Evolutionary conservation across 2,113 vertebrate species (phyloP).

Genomic region (Stegostoma tigrinum): DNA sequence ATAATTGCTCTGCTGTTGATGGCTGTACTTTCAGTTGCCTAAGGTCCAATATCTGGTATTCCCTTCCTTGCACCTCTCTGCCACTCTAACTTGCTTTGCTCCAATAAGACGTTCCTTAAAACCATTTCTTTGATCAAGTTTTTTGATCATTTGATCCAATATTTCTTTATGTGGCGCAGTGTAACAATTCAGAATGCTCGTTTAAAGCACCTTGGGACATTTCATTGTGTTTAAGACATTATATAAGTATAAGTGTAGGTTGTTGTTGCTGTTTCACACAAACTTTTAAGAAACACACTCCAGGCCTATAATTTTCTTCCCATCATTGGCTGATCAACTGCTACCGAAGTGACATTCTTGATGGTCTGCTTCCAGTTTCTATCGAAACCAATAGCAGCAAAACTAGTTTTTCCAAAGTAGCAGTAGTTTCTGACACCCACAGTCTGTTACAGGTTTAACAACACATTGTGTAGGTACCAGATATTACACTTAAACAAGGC

Average conservation of each 20-base stretch:
- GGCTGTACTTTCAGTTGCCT: no score
- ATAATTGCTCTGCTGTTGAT: no score
- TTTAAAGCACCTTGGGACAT: no score
- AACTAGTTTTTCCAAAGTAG: background rate
- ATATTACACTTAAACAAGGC: background rate
- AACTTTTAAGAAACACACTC: background rate
- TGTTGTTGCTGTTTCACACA: background rate
- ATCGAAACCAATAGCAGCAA: background rate
- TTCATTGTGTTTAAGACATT: no score
- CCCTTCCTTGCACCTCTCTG: no score
- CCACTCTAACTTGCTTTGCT: background rate
- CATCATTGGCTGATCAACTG: background rate
- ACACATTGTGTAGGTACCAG: background rate
- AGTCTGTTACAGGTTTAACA: background rate
- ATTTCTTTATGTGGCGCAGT: background rate
- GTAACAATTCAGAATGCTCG: no score
- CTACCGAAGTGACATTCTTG: background rate
- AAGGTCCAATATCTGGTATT: no score
- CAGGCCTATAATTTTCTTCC: background rate
- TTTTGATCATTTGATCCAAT: background rate
- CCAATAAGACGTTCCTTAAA: background rate
- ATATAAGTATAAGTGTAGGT: no score
- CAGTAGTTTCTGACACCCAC: background rate
- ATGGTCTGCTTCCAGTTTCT: conserved; percentile 5
- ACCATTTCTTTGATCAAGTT: background rate